Percentiles rank a stretch among this genome's conserved stretches.
These are phyloP conservation scores for Macrostomum lignano DNA, from an alignment of 1,140 invertebrate species.

Conservation along the genomic window DNA sequence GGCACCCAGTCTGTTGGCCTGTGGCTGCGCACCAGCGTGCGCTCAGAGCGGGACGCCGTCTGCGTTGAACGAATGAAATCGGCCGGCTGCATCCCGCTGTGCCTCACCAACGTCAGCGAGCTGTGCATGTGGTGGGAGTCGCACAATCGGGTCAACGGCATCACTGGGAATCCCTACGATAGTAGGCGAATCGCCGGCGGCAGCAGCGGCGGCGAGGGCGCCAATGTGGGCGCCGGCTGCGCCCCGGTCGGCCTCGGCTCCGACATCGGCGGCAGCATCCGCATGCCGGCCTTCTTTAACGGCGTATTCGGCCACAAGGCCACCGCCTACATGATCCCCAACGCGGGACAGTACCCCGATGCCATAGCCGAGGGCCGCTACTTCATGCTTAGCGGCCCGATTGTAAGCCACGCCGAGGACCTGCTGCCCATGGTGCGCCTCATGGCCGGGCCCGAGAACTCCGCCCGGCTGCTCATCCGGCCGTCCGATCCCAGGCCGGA, in stretches of 20 bases:
- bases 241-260: constrained; percentile 61
- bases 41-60: no score
- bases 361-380: constrained; percentile 12
- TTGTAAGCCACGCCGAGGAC: constrained; percentile 59
- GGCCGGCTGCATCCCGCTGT: no score
- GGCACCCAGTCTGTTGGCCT: no score
- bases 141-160: constrained; percentile 54
- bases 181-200: constrained; percentile 21
- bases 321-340: constrained; percentile 39
- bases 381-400: constrained; percentile 52
- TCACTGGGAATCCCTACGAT: constrained; percentile 60
- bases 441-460: constrained; percentile 25
- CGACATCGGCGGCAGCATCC: constrained; percentile 77
- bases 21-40: no score
- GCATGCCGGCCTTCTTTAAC: constrained; percentile 75
- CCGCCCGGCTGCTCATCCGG: constrained; percentile 26
- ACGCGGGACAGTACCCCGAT: constrained; percentile 41
- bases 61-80: no score
- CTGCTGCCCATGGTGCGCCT: constrained; percentile 42
- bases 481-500: constrained; percentile 28
- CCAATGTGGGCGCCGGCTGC: constrained; percentile 38
- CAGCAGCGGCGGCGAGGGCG: constrained; percentile 24
- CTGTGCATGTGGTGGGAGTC: no score
- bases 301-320: constrained; percentile 85
- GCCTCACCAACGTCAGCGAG: no score